Evolutionary conservation across 2,797 vertebrate genomes (phyloP).

Genomic region (Syngnathus acus): DNA sequence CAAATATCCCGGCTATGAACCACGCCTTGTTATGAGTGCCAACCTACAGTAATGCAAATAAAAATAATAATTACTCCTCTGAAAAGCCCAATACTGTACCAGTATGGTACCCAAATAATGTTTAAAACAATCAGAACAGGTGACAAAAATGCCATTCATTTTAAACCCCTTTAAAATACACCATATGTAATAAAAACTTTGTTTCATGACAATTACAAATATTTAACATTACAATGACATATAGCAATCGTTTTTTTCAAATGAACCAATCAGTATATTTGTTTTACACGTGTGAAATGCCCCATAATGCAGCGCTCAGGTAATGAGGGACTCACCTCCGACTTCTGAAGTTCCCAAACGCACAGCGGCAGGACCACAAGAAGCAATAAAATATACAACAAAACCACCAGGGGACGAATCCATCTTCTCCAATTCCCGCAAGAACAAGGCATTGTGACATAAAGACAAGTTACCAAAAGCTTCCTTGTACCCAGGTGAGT

Average conservation of each 20-base stretch:
- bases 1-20: conserved; percentile 97
- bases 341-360: conserved; percentile 88
- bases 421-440: conserved; percentile 93
- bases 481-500: rapidly evolving
- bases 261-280: no score
- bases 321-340: conserved; percentile 67
- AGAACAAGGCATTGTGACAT: conserved; percentile 83
- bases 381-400: conserved; percentile 80
- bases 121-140: no score
- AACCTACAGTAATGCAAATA: conserved; percentile 65
- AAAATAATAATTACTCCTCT: no score
- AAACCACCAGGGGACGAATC: conserved; percentile 87
- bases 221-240: no score
- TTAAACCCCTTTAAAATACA: neutral
- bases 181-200: no score
- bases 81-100: no score
- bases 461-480: conserved; percentile 1
- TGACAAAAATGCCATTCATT: no score
- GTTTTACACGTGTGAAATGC: neutral
- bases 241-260: no score
- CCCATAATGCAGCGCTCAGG: neutral
- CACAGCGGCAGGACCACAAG: conserved; percentile 83
- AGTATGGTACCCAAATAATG: no score
- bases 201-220: no score
- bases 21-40: conserved; percentile 91